These are phyloP conservation scores for Progne subis DNA, from an alignment of 2,113 vertebrate species.

Conservation along the genomic window DNA sequence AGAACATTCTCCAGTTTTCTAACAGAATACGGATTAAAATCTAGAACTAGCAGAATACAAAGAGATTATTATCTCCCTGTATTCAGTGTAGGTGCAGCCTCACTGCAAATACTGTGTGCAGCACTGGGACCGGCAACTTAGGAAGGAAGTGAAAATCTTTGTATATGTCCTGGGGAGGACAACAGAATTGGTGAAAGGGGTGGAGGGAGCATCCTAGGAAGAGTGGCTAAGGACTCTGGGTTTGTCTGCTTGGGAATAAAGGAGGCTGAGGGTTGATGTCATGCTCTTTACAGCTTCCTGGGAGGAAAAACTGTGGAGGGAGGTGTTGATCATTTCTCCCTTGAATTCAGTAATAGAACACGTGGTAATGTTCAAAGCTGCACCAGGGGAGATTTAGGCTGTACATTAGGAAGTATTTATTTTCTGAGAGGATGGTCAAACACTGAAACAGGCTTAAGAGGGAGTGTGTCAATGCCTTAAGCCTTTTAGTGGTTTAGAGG, in stretches of 20 bases:
- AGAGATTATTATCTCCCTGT: not conserved
- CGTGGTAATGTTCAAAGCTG: not conserved
- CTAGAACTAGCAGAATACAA: not conserved
- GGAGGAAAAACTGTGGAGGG: not conserved
- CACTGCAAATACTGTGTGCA: too few relatives aligned
- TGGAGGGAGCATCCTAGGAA: not conserved
- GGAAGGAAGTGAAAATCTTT: not conserved
- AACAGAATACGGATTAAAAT: not conserved
- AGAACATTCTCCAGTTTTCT: not conserved
- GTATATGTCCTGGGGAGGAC: not conserved
- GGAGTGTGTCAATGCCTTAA: accelerated
- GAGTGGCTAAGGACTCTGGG: accelerated
- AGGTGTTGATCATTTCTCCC: not conserved
- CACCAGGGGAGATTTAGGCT: not conserved
- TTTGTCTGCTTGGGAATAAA: not conserved
- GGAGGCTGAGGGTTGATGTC: accelerated
- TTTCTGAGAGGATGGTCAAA: not conserved
- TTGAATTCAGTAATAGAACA: accelerated
- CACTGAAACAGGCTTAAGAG: not conserved
- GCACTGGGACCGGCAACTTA: not conserved
- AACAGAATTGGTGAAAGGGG: not conserved
- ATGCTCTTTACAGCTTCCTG: not conserved
- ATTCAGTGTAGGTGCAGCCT: accelerated
- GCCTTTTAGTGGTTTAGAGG: not conserved
- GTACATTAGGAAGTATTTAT: not conserved